phyloP scores from a whole-genome alignment of 2,888 invertebrate genomes.

The Escarpia spicata region DNA sequence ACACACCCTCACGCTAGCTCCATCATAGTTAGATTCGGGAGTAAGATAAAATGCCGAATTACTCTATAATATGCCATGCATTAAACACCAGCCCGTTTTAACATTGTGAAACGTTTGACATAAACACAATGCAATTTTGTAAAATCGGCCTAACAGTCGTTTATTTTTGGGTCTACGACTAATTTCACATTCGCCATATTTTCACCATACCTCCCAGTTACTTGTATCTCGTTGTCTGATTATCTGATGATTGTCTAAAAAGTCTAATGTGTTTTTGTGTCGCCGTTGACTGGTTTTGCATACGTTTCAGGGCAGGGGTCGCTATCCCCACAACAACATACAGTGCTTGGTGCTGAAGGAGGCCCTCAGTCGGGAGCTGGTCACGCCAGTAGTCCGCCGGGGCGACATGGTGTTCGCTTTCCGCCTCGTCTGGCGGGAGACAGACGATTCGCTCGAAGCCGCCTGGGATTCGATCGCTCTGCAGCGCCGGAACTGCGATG shows the following conservation, averaged over 20 bases:
- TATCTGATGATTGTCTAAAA: not conserved
- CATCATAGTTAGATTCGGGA: too few relatives aligned
- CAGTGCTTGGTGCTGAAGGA: not conserved
- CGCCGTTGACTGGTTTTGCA: not conserved
- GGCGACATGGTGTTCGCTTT: not conserved
- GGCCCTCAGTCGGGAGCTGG: not conserved
- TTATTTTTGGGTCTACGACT: too few relatives aligned
- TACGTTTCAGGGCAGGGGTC: not conserved
- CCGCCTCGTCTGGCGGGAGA: not conserved
- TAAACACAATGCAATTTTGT: too few relatives aligned
- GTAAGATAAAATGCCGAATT: too few relatives aligned
- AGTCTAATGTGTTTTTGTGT: not conserved
- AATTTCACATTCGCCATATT: too few relatives aligned
- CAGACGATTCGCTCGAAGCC: not conserved
- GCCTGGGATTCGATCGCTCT: not conserved
- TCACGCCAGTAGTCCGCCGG: not conserved
- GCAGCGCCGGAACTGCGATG: conserved; percentile 10
- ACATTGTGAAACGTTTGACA: too few relatives aligned
- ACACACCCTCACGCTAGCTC: too few relatives aligned
- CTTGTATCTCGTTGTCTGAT: too few relatives aligned
- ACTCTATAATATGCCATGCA: too few relatives aligned
- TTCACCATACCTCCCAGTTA: too few relatives aligned
- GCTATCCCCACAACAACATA: not conserved
- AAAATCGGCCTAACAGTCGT: too few relatives aligned
- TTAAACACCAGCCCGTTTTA: too few relatives aligned